phyloP scores from a whole-genome alignment of 2,888 invertebrate species.

The Amphipoea lucens region DNA sequence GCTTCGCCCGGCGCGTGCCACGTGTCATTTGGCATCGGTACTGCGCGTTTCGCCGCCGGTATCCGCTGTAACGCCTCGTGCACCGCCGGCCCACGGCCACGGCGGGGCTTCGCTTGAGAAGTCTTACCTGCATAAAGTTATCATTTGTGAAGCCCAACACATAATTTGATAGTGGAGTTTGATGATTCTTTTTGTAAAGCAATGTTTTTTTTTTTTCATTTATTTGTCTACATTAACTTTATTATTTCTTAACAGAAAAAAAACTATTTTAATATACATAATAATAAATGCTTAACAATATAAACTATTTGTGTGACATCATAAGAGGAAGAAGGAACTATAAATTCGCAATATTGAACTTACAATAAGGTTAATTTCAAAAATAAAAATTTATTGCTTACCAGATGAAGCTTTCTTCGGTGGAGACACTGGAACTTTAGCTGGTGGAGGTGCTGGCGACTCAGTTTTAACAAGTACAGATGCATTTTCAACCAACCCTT shows the following conservation, averaged over 20 bases:
- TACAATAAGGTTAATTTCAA: neutral
- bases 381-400: slow-evolving; percentile 55
- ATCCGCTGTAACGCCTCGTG: slow-evolving; percentile 91
- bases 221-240: neutral
- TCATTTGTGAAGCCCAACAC: neutral
- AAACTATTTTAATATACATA: neutral
- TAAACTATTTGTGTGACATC: neutral
- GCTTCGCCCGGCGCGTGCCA: slow-evolving; percentile 90
- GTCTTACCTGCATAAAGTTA: slow-evolving; percentile 71
- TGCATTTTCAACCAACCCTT: slow-evolving; percentile 78
- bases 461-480: slow-evolving; percentile 78
- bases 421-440: slow-evolving; percentile 76
- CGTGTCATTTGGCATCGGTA: slow-evolving; percentile 77
- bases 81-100: slow-evolving; percentile 87
- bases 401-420: slow-evolving; percentile 80
- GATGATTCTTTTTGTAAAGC: neutral
- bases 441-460: slow-evolving; percentile 56
- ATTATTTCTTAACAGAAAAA: neutral
- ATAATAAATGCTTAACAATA: neutral
- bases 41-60: slow-evolving; percentile 79
- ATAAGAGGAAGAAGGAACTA: slow-evolving; percentile 3
- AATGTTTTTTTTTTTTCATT: neutral
- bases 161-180: neutral
- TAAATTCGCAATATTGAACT: neutral
- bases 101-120: slow-evolving; percentile 77